Evolutionary conservation across 1,140 invertebrate genomes (phyloP), one percentile per base, ranked within the genome.

Genomic region (Bombus superbus): DNA sequence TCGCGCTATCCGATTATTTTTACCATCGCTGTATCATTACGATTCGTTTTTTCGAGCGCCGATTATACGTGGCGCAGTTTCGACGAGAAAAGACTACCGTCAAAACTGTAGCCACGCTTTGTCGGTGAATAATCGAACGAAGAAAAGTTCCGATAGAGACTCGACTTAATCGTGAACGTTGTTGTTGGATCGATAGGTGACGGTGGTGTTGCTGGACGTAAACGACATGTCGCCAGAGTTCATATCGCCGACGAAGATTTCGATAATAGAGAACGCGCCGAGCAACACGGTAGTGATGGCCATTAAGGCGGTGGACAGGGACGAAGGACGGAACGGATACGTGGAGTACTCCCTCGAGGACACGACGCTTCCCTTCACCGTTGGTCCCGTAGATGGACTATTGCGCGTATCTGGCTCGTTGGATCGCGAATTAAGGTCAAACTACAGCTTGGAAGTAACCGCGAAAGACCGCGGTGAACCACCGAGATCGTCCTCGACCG

Each of bases 171-270:
- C 40, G 38, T 9, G 25, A 13, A 66, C 13, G 15, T 4, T 13
- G 11, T 25, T 62, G 11, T 25, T 62, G 8, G n/a, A n/a, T 73
- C 35, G 47, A 85, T 95, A 98, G 97, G 98, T 99, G 62, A 98
- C 97, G 38, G 97, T 99, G 86, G 96, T 97, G 78, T 95, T 99
- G 66, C 97, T 98, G 93, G 99, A 99, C 95, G 97, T 99, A 35
- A 99, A 99, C 95, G 99, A 99, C 94, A 97, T 98, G 96, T 96
- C 98, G 25, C 99, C 99, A 0, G 97, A 97, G 92, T 99, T 99
- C 95, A 96, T 98, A 88, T 97, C 97, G 13, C 96, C 97, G 1
- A 98, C 97, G 90, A 96, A 97, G 91, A 98, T 98, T 11, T 95
- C 96, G 32, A 96, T 98, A 22, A 96, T 96, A 82, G 98, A 99